These are phyloP conservation scores for Vannuccia rotundouncinata DNA, from an alignment of 2,888 invertebrate genomes.

Conservation along the genomic window DNA sequence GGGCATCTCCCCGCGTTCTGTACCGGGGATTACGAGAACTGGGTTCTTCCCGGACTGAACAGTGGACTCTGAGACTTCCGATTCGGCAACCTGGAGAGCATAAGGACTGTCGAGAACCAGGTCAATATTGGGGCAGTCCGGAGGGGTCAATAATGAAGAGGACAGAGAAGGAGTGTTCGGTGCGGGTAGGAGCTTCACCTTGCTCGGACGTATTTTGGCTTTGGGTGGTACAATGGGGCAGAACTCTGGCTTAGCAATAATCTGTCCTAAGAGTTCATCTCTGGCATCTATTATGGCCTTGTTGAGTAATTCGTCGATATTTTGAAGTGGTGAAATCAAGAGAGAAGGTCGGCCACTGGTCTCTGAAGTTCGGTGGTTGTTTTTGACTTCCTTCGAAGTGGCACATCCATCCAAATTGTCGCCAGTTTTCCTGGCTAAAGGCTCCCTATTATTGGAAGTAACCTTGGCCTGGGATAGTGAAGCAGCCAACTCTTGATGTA, in stretches of 20 bases:
- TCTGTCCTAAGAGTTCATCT: neutral
- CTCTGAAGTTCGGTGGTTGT: too few species aligned
- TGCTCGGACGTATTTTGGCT: neutral
- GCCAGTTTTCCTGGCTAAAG: too few species aligned
- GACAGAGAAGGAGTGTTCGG: neutral
- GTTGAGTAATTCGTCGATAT: neutral
- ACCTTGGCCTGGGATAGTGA: too few species aligned
- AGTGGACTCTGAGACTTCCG: neutral
- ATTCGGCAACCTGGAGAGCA: neutral
- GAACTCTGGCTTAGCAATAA: neutral
- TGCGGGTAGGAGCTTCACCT: neutral
- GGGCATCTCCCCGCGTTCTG: neutral
- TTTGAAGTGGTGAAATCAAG: neutral
- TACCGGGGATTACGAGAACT: neutral
- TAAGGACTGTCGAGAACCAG: neutral
- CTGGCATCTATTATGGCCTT: neutral
- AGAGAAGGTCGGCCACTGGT: neutral
- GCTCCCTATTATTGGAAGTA: too few species aligned
- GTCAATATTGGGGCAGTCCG: neutral
- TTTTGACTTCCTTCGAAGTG: too few species aligned
- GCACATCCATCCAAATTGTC: too few species aligned
- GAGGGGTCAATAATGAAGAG: neutral
- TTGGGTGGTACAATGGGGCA: neutral
- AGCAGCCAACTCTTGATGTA: too few species aligned
- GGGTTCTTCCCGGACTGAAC: neutral